Percentiles rank a stretch among this genome's conserved stretches.
These are phyloP conservation scores for Lithophane leautieri DNA, from an alignment of 2,888 invertebrate genomes.

Conservation along the genomic window DNA sequence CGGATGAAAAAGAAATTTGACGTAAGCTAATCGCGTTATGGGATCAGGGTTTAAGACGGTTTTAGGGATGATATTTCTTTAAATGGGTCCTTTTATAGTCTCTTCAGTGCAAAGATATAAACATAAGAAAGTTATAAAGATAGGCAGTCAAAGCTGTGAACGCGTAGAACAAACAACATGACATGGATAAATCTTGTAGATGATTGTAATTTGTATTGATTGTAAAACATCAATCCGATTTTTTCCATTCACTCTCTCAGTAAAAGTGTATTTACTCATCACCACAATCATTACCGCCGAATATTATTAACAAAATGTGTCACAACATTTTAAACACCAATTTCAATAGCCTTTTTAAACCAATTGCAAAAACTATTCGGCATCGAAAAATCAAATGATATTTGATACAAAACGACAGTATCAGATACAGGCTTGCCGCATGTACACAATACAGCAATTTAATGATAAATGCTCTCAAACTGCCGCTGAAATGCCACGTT, in stretches of 20 bases:
- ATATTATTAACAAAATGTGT: background rate
- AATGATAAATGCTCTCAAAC: conserved; percentile 70
- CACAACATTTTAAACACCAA: conserved; percentile 6
- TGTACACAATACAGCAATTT: conserved; percentile 69
- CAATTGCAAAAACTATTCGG: conserved; percentile 24
- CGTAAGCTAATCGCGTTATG: conserved; percentile 57
- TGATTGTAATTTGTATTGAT: too few relatives aligned
- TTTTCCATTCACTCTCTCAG: background rate
- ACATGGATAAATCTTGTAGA: too few relatives aligned
- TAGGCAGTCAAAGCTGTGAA: too few relatives aligned
- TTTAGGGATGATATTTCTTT: conserved; percentile 22
- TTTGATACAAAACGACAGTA: conserved; percentile 52
- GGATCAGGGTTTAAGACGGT: conserved; percentile 43
- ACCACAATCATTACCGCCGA: conserved; percentile 4
- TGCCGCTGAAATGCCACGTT: conserved; percentile 61
- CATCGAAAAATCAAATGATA: conserved; percentile 44
- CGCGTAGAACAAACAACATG: too few relatives aligned
- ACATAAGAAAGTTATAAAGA: too few relatives aligned
- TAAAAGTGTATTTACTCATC: background rate
- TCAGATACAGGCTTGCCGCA: conserved; percentile 42
- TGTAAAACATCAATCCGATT: too few relatives aligned
- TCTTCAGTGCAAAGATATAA: background rate
- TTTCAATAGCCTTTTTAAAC: conserved; percentile 12
- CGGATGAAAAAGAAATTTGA: conserved; percentile 57
- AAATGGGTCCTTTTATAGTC: conserved; percentile 22